Conservation (phyloP, 1,140 invertebrate species). For the Pogonus chalceus region DNA sequence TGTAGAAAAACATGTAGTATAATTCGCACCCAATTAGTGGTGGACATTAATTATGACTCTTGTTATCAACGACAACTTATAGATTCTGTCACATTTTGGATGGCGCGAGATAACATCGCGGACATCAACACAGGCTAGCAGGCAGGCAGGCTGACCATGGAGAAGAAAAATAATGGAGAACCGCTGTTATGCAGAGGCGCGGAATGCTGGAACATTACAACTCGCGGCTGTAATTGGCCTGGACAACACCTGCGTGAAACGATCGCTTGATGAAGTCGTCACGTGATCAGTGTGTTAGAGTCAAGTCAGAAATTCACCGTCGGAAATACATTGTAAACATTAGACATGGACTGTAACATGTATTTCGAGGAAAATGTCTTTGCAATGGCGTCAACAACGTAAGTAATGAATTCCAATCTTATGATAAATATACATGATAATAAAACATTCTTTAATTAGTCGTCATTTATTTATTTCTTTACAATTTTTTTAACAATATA, state of each 20-base stretch:
- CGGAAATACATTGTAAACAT: neutral
- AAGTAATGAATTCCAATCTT: no score
- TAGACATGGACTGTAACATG: neutral
- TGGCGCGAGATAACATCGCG: neutral
- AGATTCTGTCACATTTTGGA: neutral
- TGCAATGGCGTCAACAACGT: no score
- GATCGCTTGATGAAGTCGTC: neutral
- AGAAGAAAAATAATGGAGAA: neutral
- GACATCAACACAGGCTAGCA: neutral
- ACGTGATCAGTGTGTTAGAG: neutral
- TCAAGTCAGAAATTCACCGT: neutral
- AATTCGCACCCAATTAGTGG: neutral
- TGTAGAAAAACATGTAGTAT: neutral
- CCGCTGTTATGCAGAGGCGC: neutral
- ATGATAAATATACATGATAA: no score
- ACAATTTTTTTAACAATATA: no score
- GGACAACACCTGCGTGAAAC: neutral
- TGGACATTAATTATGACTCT: neutral
- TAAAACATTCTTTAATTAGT: no score
- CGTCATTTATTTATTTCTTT: no score
- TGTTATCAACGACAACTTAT: neutral
- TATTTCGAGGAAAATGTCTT: no score
- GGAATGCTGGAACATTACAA: neutral
- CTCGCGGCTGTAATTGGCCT: neutral
- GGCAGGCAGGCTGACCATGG: neutral